Evolutionary conservation across 2,113 vertebrate species (phyloP).

Genomic region (Hippopotamus amphibius): DNA sequence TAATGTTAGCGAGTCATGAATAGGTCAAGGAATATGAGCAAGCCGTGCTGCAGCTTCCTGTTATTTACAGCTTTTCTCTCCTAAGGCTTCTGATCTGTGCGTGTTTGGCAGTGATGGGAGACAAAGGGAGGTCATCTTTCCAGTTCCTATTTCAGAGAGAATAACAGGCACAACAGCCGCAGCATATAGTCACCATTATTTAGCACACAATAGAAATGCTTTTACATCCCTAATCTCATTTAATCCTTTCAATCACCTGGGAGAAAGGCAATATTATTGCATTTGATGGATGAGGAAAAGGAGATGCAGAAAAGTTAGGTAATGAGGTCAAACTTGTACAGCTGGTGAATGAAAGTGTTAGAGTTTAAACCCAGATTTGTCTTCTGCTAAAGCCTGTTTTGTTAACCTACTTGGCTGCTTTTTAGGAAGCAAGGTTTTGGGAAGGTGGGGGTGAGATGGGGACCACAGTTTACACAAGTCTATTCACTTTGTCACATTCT

Average conservation of each 20-base stretch:
- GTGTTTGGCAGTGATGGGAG: not conserved
- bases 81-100: not conserved
- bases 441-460: not conserved
- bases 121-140: not conserved
- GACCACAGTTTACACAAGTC: not conserved
- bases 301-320: not conserved
- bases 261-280: not conserved
- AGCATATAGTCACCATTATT: not conserved
- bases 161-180: not conserved
- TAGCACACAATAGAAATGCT: not conserved
- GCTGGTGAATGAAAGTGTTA: not conserved
- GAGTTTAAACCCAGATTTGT: not conserved
- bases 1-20: slow-evolving; percentile 75
- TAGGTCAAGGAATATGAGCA: slow-evolving; percentile 63
- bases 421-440: not conserved
- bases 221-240: not conserved
- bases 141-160: not conserved
- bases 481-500: not conserved
- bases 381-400: not conserved
- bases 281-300: not conserved
- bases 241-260: not conserved
- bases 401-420: not conserved
- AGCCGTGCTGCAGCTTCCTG: slow-evolving; percentile 53
- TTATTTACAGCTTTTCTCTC: slow-evolving; percentile 68
- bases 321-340: not conserved